Base-by-base conservation (phyloP, 2,888 invertebrate species). In the Zaprionus obscuricornis region DNA sequence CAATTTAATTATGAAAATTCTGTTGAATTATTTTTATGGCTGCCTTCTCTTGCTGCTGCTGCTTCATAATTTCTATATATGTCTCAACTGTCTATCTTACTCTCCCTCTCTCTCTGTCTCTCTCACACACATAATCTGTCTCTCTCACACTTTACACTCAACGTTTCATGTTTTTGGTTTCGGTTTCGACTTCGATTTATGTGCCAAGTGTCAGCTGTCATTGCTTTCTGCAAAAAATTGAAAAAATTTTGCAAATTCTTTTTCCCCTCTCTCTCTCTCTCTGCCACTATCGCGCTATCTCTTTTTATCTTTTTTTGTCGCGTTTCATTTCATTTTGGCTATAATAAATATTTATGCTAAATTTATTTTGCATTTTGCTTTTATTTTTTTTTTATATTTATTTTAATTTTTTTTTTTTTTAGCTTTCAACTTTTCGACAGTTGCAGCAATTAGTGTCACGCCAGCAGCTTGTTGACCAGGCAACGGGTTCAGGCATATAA, bases 1-100 rank as follows among this genome's bases (percentile, higher is more conserved):
- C 78, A 75, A 81, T 81, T 81, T 79, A 79, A 79, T 81, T 79
- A 77, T 74, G 82, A 70, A 71, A 74, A 77, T 73, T 63, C 29
- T 42, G 36, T 11, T 18, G 24, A 56, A 42, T 66, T 69, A 71
- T 65, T 60, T 65, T 62, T 50, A 62, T 58, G 56, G 7, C 45
- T 50, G 58, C 51, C 60, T 56, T 55, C 59, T 36, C 16, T 26
- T 17, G 10, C n/a, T 10, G 11, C 10, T 47, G 34, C n/a, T 50
- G 26, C 31, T 24, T 62, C 66, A 40, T 52, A 29, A 42, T 52
- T 46, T 59, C 16, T 26, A 8, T 22, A 16, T 36, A 14, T 46
- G 20, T n/a, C 59, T 62, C 65, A 65, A 59, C 5, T 36, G 10
- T 6, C 11, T 33, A 3, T 45, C 37, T 14, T 7, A 7, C 13